Evolutionary conservation across 1,140 invertebrate species (phyloP).

Genomic region (Penaeus chinensis): DNA sequence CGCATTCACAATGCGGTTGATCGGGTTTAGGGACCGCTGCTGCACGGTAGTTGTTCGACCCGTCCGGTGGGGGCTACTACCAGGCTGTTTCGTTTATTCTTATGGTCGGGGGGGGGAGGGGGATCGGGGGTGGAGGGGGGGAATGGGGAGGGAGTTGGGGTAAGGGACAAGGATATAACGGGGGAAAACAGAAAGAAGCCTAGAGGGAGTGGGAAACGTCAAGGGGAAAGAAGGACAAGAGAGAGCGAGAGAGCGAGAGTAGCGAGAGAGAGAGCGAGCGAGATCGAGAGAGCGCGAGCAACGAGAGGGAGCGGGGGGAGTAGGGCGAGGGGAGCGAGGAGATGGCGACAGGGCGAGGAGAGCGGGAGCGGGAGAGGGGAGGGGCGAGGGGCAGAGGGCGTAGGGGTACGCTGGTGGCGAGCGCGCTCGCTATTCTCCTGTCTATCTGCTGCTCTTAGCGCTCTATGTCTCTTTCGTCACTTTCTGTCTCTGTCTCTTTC

Average conservation of each 20-base stretch:
- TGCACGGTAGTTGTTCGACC: too few relatives aligned
- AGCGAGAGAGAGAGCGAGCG: not conserved
- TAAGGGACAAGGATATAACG: not conserved
- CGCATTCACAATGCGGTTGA: too few relatives aligned
- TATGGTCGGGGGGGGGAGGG: not conserved
- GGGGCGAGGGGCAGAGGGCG: not conserved
- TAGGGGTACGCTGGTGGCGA: not conserved
- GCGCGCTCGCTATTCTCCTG: too few relatives aligned
- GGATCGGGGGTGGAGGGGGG: not conserved
- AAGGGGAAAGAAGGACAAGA: not conserved
- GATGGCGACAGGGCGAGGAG: too few relatives aligned
- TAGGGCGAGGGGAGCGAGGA: not conserved
- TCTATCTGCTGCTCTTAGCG: too few relatives aligned
- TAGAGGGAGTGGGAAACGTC: not conserved
- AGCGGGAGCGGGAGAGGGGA: not conserved
- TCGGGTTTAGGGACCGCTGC: too few relatives aligned
- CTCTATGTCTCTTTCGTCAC: too few relatives aligned
- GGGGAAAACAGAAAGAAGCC: not conserved
- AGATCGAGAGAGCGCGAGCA: not conserved
- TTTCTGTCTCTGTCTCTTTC: not conserved
- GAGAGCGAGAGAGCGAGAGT: not conserved
- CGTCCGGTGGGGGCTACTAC: too few relatives aligned
- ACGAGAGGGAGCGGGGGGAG: not conserved
- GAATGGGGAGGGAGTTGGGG: not conserved
- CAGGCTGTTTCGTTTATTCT: too few relatives aligned